phyloP scores from a whole-genome alignment of 2,113 vertebrate genomes.

The Cryptomyrus ogoouensis region DNA sequence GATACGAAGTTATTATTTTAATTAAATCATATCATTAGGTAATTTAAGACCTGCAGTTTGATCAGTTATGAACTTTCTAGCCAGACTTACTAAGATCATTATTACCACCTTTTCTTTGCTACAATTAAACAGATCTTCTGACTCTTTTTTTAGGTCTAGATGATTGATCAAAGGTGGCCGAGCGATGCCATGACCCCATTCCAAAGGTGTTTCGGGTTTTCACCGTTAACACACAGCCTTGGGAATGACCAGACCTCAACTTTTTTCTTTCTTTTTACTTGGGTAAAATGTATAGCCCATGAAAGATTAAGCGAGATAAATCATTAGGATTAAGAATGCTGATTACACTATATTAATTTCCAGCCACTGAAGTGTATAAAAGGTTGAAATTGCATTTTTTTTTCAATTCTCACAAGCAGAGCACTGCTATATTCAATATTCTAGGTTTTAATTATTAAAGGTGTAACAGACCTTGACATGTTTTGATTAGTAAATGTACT shows the following conservation, averaged over 20 bases:
- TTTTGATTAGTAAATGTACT: neutral
- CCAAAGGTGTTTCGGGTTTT: neutral
- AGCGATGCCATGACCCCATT: neutral
- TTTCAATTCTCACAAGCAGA: neutral
- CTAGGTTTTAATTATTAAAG: neutral
- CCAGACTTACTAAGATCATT: neutral
- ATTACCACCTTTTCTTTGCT: neutral
- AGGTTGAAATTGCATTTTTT: neutral
- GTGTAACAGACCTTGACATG: neutral
- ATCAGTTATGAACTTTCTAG: neutral
- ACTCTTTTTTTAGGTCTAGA: neutral
- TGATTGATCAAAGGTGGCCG: neutral
- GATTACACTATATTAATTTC: constrained; percentile 3
- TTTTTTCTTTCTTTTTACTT: neutral
- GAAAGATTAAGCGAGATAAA: neutral
- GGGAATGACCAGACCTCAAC: neutral
- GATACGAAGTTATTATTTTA: neutral
- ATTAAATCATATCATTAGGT: neutral
- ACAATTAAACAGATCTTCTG: neutral
- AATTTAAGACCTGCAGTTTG: neutral
- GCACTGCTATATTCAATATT: neutral
- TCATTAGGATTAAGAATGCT: neutral
- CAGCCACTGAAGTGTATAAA: neutral
- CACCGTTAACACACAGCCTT: neutral
- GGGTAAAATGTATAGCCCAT: neutral